A percentile compares a stretch with the other conserved stretches of the same genome.
Evolutionary conservation across 2,797 vertebrate species (phyloP).

Genomic region (Nannoperca australis): DNA sequence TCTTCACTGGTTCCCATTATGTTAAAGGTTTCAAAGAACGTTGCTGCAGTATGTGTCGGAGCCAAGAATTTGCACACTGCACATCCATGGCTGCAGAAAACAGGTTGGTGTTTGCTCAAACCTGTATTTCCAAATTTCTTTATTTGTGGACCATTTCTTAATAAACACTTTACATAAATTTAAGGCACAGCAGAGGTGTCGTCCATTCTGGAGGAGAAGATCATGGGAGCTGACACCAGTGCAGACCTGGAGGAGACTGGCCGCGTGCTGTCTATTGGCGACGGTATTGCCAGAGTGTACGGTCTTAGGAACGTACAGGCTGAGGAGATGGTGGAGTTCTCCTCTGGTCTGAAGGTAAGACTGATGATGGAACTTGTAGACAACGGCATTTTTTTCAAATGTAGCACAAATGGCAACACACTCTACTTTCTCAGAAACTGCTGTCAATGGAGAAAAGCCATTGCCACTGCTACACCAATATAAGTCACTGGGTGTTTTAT

Average conservation of each 20-base stretch:
- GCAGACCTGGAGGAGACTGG: slow-evolving; percentile 95
- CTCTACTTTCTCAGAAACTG: background rate
- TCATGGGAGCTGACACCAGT: slow-evolving; percentile 91
- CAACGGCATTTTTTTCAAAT: background rate
- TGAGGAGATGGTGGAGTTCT: slow-evolving; percentile 99
- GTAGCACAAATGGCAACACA: no score
- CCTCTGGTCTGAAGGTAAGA: slow-evolving; percentile 94
- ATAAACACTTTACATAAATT: background rate
- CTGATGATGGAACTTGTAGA: background rate
- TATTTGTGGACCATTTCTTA: background rate
- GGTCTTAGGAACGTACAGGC: slow-evolving; percentile 97
- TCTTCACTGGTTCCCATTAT: background rate
- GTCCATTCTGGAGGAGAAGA: slow-evolving; percentile 95
- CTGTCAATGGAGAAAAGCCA: background rate
- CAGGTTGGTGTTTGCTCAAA: slow-evolving; percentile 81
- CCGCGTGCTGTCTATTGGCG: slow-evolving; percentile 95
- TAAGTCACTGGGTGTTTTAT: background rate
- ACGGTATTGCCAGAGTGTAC: slow-evolving; percentile 96
- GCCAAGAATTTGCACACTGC: slow-evolving; percentile 90
- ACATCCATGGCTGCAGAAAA: slow-evolving; percentile 88
- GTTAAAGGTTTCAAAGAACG: slow-evolving; percentile 90
- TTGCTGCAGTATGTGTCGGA: slow-evolving; percentile 91
- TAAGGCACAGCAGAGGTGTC: slow-evolving; percentile 88
- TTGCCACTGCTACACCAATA: background rate
- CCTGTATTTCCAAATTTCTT: background rate